Conservation (phyloP, 2,888 invertebrate genomes). For the Stenoptilia bipunctidactyla region DNA sequence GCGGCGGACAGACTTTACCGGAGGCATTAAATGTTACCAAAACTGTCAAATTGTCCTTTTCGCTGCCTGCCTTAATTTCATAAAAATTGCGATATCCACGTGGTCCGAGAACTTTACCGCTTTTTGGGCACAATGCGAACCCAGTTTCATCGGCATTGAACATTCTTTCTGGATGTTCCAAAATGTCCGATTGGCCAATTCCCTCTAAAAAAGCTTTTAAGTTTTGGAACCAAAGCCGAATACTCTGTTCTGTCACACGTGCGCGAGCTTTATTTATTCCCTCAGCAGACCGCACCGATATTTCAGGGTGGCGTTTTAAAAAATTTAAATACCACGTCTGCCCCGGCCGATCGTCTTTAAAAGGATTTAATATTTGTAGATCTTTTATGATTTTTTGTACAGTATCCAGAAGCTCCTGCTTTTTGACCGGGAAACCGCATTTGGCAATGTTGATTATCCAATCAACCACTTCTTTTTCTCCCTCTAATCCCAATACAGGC, state of each 20-base stretch:
- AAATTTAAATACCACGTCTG: constrained; percentile 11
- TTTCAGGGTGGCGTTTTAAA: constrained; percentile 8
- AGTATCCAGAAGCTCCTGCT: constrained; percentile 5
- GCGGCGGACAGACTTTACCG: constrained; percentile 17
- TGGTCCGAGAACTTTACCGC: constrained; percentile 15
- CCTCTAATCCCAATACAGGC: constrained; percentile 11
- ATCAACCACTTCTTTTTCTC: constrained; percentile 16
- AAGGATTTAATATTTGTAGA: constrained; percentile 1
- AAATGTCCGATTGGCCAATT: background rate
- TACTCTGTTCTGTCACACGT: constrained; percentile 2
- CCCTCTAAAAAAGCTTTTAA: constrained; percentile 1
- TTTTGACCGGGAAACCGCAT: constrained; percentile 8
- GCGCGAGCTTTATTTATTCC: constrained; percentile 9
- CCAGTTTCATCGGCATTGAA: constrained; percentile 17
- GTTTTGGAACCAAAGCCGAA: constrained; percentile 1
- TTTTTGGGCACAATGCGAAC: constrained; percentile 13
- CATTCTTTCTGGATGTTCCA: constrained; percentile 3
- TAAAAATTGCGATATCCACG: constrained; percentile 11
- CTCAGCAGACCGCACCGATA: constrained; percentile 4
- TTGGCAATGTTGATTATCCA: constrained; percentile 10
- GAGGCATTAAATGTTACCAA: constrained; percentile 19
- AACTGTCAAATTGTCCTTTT: constrained; percentile 25
- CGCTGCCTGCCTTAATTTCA: constrained; percentile 15
- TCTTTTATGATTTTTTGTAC: constrained; percentile 5
- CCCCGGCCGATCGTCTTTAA: constrained; percentile 8